These are phyloP conservation scores for Pluvialis apricaria DNA, from an alignment of 2,113 vertebrate species.

Conservation along the genomic window DNA sequence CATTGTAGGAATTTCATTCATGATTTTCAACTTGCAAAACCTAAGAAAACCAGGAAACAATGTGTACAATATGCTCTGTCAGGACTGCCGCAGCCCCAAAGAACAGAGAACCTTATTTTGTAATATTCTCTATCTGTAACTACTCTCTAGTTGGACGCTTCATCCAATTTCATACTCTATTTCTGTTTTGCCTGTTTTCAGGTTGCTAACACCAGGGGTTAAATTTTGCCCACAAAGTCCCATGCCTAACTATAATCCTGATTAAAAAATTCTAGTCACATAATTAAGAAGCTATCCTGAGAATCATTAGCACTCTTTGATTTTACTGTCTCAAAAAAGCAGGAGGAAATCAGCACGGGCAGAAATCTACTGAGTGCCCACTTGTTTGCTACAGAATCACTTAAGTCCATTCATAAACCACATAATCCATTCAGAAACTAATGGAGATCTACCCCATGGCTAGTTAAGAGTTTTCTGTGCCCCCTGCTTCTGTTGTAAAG, in stretches of 20 bases:
- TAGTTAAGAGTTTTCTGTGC: neutral
- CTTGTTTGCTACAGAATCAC: neutral
- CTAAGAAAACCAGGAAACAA: neutral
- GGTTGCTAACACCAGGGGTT: neutral
- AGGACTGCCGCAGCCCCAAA: neutral
- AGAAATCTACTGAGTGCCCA: neutral
- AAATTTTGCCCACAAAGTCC: neutral
- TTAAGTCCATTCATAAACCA: neutral
- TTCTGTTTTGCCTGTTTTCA: neutral
- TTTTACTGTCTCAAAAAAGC: neutral
- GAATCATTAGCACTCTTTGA: neutral
- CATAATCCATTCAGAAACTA: neutral
- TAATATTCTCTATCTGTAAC: neutral
- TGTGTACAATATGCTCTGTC: neutral
- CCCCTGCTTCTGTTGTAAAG: neutral
- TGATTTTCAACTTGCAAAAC: neutral
- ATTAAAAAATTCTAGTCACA: neutral
- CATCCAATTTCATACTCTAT: neutral
- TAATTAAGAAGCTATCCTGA: neutral
- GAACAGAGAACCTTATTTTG: neutral
- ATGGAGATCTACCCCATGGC: neutral
- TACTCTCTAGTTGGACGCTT: neutral
- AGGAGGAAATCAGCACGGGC: neutral
- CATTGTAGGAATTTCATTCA: constrained; percentile 47
- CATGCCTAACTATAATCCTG: neutral